Evolutionary conservation across 2,888 invertebrate species (phyloP), one percentile per base, ranked within the genome.

Genomic region (Hylaea fasciaria): DNA sequence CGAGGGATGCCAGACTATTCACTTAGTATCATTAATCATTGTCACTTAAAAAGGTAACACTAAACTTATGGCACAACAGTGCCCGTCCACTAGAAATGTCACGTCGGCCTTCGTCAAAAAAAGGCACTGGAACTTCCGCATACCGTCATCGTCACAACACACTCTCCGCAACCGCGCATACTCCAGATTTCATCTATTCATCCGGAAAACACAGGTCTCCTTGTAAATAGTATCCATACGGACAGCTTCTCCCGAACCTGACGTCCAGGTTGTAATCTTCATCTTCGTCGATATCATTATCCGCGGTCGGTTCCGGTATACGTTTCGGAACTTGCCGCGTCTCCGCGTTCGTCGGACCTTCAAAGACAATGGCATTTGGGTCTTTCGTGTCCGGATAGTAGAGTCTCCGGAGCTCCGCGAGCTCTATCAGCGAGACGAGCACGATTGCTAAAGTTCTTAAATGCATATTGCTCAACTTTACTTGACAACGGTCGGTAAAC

Each of bases 311-410:
- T 22, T 66, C 63, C 2, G 65, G 65, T 14, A 46, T 0, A 37
- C 62, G 51, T 5, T 65, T 45, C 10, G 44, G 28, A 0, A 11
- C 14, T n/a, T 60, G 57, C 4, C 66, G 53, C 13, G 62, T 52
- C 11, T 81, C 74, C 13, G 73, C 79, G 64, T 87, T 88, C 0
- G 87, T 88, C 0, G 85, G 86, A 1, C 79, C 88, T 0, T 81
- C 80, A 44, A 87, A 88, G 0, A 81, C 85, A 11, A 88, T 86
- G 0, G 82, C 78, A 28, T 76, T 65, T 0, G 85, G 83, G 54
- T 80, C 80, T 0, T 72, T 57, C 3, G 68, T 66, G 47, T 76
- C 70, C 0, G 82, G 75, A 59, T 77, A 83, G 56, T 83, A 86
- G 1, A 78, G 37, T 45, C 45, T 69, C 43, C 70, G 62, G 3